These are phyloP conservation scores for Lucilia sericata DNA, from an alignment of 1,140 invertebrate species.

Conservation along the genomic window DNA sequence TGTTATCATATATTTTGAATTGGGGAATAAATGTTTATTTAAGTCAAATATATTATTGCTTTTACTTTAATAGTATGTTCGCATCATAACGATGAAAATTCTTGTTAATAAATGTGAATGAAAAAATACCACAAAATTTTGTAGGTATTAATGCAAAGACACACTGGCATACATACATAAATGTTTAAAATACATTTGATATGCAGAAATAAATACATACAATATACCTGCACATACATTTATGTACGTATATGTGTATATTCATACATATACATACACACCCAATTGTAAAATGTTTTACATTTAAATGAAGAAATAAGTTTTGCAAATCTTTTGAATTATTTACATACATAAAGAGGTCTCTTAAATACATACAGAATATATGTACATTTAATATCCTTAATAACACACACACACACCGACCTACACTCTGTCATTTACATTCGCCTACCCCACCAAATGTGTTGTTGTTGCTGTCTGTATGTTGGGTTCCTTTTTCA, in stretches of 20 bases:
- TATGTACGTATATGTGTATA: too few species aligned
- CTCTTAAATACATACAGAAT: background rate
- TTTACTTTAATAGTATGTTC: background rate
- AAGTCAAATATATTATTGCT: background rate
- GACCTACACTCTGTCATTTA: too few species aligned
- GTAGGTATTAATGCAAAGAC: background rate
- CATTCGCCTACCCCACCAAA: too few species aligned
- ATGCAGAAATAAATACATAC: background rate
- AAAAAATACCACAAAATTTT: background rate
- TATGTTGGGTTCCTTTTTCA: too few species aligned
- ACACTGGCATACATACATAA: background rate
- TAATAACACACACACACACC: too few species aligned
- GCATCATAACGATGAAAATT: background rate
- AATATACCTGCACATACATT: background rate
- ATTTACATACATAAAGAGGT: background rate
- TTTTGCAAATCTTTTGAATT: constrained; percentile 15
- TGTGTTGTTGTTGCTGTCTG: too few species aligned
- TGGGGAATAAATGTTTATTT: background rate
- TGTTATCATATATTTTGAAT: background rate
- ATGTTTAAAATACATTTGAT: background rate
- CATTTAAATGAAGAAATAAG: constrained; percentile 9
- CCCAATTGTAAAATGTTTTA: constrained; percentile 20
- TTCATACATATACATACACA: background rate
- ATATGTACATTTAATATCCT: background rate
- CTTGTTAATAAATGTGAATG: background rate